Evolutionary conservation across 2,113 vertebrate genomes (phyloP), one percentile per base, ranked within the genome.

Genomic region (Catharus fuscescens): DNA sequence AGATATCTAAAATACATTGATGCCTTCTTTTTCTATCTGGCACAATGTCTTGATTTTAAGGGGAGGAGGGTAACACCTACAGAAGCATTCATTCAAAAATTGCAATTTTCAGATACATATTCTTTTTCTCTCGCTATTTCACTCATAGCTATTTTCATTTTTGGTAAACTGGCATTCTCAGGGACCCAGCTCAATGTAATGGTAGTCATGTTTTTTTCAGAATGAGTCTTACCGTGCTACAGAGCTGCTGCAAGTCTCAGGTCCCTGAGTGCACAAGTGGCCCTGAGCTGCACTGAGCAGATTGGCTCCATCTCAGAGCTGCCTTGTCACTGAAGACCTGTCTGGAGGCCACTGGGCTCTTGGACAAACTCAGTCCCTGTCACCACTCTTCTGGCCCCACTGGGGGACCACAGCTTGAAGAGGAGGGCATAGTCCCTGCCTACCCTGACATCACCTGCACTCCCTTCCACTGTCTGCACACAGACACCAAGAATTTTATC

Each of bases 391-490:
- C 62, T 83, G 44, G 19, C 19, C 62, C 80, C 1, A 0, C 56
- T 64, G 53, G 8, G 4, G 12, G 14, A 72, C 44, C 18, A 32
- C 15, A 76, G 4, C n/a, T 60, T 69, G 59, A 77, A 54, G 14
- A 25, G 17, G 4, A 76, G 4, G 26, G 50, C 28, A 15, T 9
- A 45, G 28, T 14, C 29, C 10, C 48, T 76, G 48, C 21, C 29
- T 62, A 18, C 20, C 36, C 70, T 0, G 0, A 32, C 34, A 65
- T 11, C 36, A 34, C 9, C 8, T 53, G 11, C 1, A 0, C 29
- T 71, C 19, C 54, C 15, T 54, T 50, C 6, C 32, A 5, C 8
- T 54, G 29, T 28, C 53, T 53, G 25, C 59, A 34, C 53, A 56
- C 38, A 62, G n/a, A 31, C 44, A 36, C 15, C 25, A 80, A 59